Base-by-base conservation (phyloP, 2,113 vertebrate species). In the Gallinago paraguaiae region DNA sequence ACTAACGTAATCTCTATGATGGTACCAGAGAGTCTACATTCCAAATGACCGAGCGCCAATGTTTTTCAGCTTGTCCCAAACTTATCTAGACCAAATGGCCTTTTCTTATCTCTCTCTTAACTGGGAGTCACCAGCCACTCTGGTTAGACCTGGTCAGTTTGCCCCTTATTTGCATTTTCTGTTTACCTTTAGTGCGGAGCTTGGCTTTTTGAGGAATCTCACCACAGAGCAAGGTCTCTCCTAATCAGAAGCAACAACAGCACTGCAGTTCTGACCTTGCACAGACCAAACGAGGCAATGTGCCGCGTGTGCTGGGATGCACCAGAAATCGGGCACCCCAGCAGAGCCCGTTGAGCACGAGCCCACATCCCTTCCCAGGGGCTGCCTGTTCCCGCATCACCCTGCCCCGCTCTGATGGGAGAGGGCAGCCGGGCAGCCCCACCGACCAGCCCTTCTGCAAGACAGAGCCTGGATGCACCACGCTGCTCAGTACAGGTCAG, bases 211-310 rank as follows among this genome's bases (percentile, higher is more conserved):
- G 7, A 50, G 10, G 11, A 27, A 48, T 19, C 65, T 74, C 28
- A 15, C 54, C 70, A 65, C 81, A 89, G 31, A 68, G 39, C 23
- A 74, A 68, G 9, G 24, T 59, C 20, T 24, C 41, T 8, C 7
- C 74, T 51, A 56, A 67, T 0, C 6, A 10, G 18, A 77, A 67
- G 46, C 28, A 33, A 33, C 16, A n/a, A 8, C 33, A 28, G 37
- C 1, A 0, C 31, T 9, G 1, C 1, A 0, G 14, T 85, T 65
- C 41, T 51, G 48, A 63, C 30, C n/a, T 17, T 30, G 53, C n/a
- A 5, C 30, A 45, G 22, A 25, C 28, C 37, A 16, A 35, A 60
- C 27, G 13, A 70, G 23, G 51, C 59, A 41, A 27, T 11, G 3
- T 3, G 5, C 53, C 41, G 11, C 1, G 0, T 2, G 27, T 11